Conservation (phyloP, 2,888 invertebrate genomes). For the Fragum sueziense region DNA sequence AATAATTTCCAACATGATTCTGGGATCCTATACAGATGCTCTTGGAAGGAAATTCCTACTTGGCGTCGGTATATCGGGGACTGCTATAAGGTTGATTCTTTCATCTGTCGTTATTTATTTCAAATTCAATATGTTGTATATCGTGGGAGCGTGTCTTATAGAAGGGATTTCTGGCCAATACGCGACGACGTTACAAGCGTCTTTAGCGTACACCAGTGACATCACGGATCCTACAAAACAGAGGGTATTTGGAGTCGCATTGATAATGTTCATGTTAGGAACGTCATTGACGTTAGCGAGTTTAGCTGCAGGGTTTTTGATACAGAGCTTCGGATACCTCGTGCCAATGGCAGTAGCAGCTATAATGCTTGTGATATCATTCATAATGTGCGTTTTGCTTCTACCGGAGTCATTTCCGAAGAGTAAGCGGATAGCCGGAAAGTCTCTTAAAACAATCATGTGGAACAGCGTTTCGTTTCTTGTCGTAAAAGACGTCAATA, state of each 20-base stretch:
- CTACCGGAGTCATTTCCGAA: constrained; percentile 52
- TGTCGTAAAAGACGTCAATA: constrained; percentile 28
- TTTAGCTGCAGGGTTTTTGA: constrained; percentile 50
- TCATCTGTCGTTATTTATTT: constrained; percentile 59
- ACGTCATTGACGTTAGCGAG: constrained; percentile 32
- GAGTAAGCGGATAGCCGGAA: constrained; percentile 30
- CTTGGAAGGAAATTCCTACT: constrained; percentile 64
- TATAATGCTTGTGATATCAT: constrained; percentile 24
- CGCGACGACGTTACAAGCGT: constrained; percentile 45
- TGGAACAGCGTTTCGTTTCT: constrained; percentile 45
- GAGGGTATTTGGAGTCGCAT: constrained; percentile 49
- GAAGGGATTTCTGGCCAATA: constrained; percentile 62
- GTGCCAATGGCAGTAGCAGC: constrained; percentile 41
- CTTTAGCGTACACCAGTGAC: constrained; percentile 56
- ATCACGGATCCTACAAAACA: constrained; percentile 43
- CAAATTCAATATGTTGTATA: constrained; percentile 51
- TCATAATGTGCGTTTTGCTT: constrained; percentile 22
- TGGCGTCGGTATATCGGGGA: constrained; percentile 58
- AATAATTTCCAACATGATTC: constrained; percentile 42
- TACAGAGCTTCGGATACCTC: constrained; percentile 43
- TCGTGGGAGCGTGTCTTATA: constrained; percentile 57
- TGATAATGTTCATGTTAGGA: constrained; percentile 39
- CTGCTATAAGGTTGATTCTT: constrained; percentile 41
- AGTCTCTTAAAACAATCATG: constrained; percentile 24
- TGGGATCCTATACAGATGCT: constrained; percentile 61